Evolutionary conservation across 1,140 invertebrate species (phyloP), one percentile per base, ranked within the genome.

Genomic region (Sycophaga agraensis): DNA sequence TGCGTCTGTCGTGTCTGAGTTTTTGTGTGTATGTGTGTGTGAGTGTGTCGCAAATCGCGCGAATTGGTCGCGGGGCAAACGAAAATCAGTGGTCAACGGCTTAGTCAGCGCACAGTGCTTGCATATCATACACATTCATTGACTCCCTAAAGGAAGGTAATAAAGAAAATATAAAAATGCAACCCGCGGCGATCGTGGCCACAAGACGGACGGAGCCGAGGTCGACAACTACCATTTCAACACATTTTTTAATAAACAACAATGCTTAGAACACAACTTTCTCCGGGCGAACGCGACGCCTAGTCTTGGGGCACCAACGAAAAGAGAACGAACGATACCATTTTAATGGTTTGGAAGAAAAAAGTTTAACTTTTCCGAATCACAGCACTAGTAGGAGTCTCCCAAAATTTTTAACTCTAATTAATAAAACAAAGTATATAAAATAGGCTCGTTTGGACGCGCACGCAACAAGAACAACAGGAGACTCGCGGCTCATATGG

Each of bases 71-170:
- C 53, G 60, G 54, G 54, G 61, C 61, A 57, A 63, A 63, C 46
- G 22, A 57, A 63, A 63, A 51, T 55, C 45, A 50, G 56, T 51
- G 61, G 54, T 21, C 59, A 61, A 54, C 46, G 61, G 54, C 37
- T 57, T 43, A 57, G 61, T 48, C 61, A 63, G 61, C 48, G 48
- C 54, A 63, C 61, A 57, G 61, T 63, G 61, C 22, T 48, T 58
- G 48, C 54, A 28, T 54, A 54, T 12, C 48, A 55, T 63, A 57
- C 54, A 51, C 46, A 34, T 50, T 24, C 39, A 56, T 42, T 50
- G 24, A 26, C 21, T 57, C 21, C 34, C 46, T 55, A 57, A 50
- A 43, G 51, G 57, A 63, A 55, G 21, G 35, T 43, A 61, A 62
- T 39, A 49, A 17, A 61, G 39, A 54, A 45, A 11, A 40, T 54